phyloP scores from a whole-genome alignment of 2,113 vertebrate species.

The Vidua chalybeata region DNA sequence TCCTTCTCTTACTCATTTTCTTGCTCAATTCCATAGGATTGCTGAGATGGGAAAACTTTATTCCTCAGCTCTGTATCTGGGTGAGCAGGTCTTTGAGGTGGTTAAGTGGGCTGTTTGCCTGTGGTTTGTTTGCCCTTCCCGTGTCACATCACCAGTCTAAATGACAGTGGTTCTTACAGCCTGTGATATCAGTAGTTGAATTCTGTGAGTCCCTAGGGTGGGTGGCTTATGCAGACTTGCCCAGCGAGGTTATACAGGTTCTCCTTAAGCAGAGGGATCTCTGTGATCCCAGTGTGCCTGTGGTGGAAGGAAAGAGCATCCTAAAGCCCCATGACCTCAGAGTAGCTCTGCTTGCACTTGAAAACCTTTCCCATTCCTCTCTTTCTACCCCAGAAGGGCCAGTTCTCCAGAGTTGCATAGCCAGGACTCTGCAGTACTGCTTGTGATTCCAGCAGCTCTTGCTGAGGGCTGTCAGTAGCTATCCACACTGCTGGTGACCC shows the following conservation, averaged over 20 bases:
- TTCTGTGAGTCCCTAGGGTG: neutral
- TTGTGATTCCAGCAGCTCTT: neutral
- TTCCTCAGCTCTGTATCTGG: neutral
- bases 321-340: neutral
- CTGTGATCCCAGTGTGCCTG: neutral
- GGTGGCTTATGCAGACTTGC: neutral
- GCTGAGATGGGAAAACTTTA: neutral
- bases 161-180: neutral
- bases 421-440: neutral
- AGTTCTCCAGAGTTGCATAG: accelerated
- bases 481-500: conserved; percentile 9
- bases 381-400: neutral
- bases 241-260: neutral
- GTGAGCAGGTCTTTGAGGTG: neutral
- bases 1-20: neutral
- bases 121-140: neutral
- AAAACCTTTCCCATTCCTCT: neutral
- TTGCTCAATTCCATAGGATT: neutral
- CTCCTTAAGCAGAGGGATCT: neutral
- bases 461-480: neutral
- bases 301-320: neutral
- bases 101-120: neutral
- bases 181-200: neutral
- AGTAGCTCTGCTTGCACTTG: neutral
- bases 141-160: neutral